Conservation (phyloP, 1,140 invertebrate species). For the Drosophila bifasciata region DNA sequence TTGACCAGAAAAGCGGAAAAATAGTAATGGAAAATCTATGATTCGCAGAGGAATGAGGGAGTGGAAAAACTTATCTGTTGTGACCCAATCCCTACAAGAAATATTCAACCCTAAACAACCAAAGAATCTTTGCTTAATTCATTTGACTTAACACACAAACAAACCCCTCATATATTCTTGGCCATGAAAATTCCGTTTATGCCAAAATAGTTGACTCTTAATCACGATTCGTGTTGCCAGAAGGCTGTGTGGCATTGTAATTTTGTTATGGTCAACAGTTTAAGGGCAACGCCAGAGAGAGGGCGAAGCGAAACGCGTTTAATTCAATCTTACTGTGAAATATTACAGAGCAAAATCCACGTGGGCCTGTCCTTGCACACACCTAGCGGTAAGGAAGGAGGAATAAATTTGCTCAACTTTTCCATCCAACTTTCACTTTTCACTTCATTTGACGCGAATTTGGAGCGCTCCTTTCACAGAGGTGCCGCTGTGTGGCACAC, state of each 20-base stretch:
- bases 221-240: conserved; percentile 24
- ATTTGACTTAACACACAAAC: neutral
- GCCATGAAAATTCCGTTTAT: neutral
- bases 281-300: conserved; percentile 29
- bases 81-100: too few species aligned
- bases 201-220: conserved; percentile 9
- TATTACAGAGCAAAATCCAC: conserved; percentile 57
- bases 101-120: too few species aligned
- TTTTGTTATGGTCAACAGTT: conserved; percentile 19
- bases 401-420: conserved; percentile 33
- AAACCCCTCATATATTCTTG: neutral
- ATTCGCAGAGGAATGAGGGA: neutral
- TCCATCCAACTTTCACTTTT: conserved; percentile 73
- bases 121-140: neutral
- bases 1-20: neutral
- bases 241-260: conserved; percentile 19
- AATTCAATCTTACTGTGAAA: conserved; percentile 43
- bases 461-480: conserved; percentile 43
- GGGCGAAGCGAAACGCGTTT: conserved; percentile 33
- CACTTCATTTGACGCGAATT: conserved; percentile 57
- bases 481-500: conserved; percentile 34
- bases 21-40: neutral
- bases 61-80: neutral
- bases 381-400: conserved; percentile 17
- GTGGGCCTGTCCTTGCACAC: conserved; percentile 14